phyloP scores from a whole-genome alignment of 2,113 vertebrate genomes.

The Acanthisitta chloris region DNA sequence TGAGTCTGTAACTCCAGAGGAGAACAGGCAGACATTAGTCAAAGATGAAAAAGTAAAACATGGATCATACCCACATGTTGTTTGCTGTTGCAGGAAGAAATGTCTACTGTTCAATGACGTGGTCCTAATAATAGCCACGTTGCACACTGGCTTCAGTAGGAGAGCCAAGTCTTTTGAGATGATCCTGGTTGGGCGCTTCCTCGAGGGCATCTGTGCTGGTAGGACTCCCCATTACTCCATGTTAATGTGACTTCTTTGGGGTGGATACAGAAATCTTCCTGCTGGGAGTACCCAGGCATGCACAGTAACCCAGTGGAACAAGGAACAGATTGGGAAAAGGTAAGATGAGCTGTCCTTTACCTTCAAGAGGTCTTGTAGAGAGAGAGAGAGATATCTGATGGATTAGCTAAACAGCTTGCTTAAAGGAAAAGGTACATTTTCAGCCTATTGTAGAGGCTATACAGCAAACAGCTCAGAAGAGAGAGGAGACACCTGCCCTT shows the following conservation, averaged over 20 bases:
- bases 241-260: not conserved
- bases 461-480: not conserved
- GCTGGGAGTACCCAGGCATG: not conserved
- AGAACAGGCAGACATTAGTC: not conserved
- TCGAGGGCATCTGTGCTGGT: constrained; percentile 62
- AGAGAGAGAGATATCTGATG: not conserved
- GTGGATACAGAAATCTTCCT: not conserved
- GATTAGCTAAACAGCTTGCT: not conserved
- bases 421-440: not conserved
- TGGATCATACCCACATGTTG: rapidly evolving
- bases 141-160: constrained; percentile 36
- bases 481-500: not conserved
- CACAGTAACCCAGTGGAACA: not conserved
- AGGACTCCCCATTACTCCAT: not conserved
- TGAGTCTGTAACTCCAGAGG: not conserved
- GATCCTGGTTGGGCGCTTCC: constrained; percentile 54
- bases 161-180: constrained; percentile 61
- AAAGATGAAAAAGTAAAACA: not conserved
- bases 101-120: not conserved
- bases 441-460: not conserved
- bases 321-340: not conserved
- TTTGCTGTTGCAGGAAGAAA: constrained; percentile 56
- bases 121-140: not conserved
- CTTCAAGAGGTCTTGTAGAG: not conserved
- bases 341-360: not conserved